These are phyloP conservation scores for Melitaea cinxia DNA, from an alignment of 1,140 invertebrate species.

Conservation along the genomic window DNA sequence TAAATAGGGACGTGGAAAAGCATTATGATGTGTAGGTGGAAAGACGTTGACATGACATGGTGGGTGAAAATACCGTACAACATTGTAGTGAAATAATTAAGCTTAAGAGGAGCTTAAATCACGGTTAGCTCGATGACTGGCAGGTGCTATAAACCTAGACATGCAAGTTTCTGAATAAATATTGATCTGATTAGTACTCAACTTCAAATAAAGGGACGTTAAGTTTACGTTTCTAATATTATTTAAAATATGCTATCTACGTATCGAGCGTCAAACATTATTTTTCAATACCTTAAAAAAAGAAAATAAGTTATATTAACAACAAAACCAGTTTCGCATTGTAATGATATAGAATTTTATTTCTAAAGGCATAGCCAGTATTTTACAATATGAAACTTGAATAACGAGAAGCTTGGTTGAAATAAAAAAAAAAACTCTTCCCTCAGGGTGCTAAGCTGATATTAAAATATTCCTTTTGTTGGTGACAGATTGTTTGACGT, in stretches of 20 bases:
- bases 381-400: constrained; percentile 30
- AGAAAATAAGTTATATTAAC: constrained; percentile 3
- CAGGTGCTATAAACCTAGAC: too few species aligned
- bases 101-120: not conserved
- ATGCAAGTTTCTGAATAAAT: too few species aligned
- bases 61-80: constrained; percentile 22
- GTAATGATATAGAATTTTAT: constrained; percentile 16
- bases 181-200: too few species aligned
- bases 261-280: not conserved
- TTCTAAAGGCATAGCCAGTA: constrained; percentile 11
- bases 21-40: constrained; percentile 14
- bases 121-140: too few species aligned
- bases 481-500: constrained; percentile 34
- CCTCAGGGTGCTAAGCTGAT: constrained; percentile 24
- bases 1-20: constrained; percentile 9
- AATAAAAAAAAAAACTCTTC: constrained; percentile 18
- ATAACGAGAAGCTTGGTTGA: constrained; percentile 17
- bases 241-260: too few species aligned
- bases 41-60: constrained; percentile 14
- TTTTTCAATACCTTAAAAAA: not conserved
- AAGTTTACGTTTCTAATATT: too few species aligned
- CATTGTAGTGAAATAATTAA: constrained; percentile 29
- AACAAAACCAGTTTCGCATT: constrained; percentile 12
- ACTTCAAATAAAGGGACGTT: too few species aligned
- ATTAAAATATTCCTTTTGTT: constrained; percentile 36